Evolutionary conservation across 1,140 invertebrate genomes (phyloP).

Genomic region (Leptoteleia sp.): DNA sequence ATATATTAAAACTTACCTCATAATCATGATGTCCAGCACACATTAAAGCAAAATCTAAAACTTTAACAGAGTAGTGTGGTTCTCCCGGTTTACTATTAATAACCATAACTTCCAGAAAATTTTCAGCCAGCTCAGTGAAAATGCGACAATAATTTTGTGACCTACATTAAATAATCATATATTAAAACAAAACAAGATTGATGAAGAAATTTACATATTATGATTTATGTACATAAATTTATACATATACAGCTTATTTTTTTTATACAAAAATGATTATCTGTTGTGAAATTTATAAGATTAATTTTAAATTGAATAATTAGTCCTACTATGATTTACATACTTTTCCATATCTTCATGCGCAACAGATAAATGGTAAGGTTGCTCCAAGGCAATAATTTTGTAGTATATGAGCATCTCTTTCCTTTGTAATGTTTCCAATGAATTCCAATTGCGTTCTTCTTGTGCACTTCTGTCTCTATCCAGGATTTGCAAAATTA

Average conservation of each 20-base stretch:
- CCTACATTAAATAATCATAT: constrained; percentile 76
- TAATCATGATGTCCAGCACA: constrained; percentile 99
- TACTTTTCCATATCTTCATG: constrained; percentile 94
- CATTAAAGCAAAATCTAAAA: constrained; percentile 93
- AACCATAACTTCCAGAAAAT: constrained; percentile 93
- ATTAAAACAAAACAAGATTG: constrained; percentile 40
- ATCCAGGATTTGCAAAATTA: constrained; percentile 90
- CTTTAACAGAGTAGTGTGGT: constrained; percentile 91
- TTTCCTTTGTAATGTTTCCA: constrained; percentile 84
- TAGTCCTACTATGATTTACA: constrained; percentile 33
- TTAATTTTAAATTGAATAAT: too few species aligned
- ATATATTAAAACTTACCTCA: constrained; percentile 87
- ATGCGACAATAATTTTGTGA: constrained; percentile 96
- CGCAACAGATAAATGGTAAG: constrained; percentile 95
- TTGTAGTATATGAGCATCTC: constrained; percentile 85
- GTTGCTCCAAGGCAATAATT: constrained; percentile 89
- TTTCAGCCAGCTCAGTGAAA: constrained; percentile 96
- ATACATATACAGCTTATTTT: too few species aligned
- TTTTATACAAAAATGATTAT: too few species aligned
- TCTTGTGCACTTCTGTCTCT: constrained; percentile 85
- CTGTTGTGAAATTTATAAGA: too few species aligned
- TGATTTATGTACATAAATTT: too few species aligned
- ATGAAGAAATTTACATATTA: too few species aligned
- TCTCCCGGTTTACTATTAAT: constrained; percentile 72
- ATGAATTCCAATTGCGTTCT: constrained; percentile 77